These are phyloP conservation scores for Pemphredon lugubris DNA, from an alignment of 2,888 invertebrate genomes.

Conservation along the genomic window DNA sequence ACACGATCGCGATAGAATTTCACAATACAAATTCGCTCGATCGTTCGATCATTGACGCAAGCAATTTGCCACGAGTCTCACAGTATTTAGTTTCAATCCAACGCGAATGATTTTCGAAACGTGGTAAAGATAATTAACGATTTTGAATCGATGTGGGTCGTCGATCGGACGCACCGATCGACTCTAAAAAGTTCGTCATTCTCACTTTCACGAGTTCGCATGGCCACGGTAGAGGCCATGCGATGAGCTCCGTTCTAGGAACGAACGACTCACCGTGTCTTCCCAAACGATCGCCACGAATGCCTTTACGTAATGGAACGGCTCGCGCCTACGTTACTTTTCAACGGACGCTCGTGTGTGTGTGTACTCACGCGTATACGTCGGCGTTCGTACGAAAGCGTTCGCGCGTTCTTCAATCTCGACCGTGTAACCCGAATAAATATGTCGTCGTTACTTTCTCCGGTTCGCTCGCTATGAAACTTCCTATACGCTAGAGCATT, in stretches of 20 bases:
- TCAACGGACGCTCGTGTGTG: slow-evolving; percentile 1
- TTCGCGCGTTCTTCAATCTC: slow-evolving; percentile 28
- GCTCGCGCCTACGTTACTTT: background rate
- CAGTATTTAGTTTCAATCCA: too few species aligned
- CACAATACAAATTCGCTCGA: too few species aligned
- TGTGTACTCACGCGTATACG: too few species aligned
- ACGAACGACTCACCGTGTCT: background rate
- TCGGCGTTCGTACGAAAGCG: slow-evolving; percentile 10
- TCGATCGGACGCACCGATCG: too few species aligned
- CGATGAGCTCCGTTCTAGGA: too few species aligned
- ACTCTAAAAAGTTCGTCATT: too few species aligned
- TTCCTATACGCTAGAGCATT: slow-evolving; percentile 42
- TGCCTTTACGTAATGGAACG: slow-evolving; percentile 33
- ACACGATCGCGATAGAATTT: too few species aligned
- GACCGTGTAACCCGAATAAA: slow-evolving; percentile 65
- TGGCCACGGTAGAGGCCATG: slow-evolving; percentile 22
- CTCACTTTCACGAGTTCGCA: slow-evolving; percentile 34
- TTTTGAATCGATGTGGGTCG: too few species aligned
- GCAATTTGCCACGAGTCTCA: too few species aligned
- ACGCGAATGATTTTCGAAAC: too few species aligned
- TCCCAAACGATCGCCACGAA: slow-evolving; percentile 7
- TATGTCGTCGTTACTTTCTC: slow-evolving; percentile 71
- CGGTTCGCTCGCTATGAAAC: slow-evolving; percentile 41
- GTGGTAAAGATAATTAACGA: too few species aligned
- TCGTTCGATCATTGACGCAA: too few species aligned